phyloP scores from a whole-genome alignment of 1,140 invertebrate species.

The Scaptomyza pallida region DNA sequence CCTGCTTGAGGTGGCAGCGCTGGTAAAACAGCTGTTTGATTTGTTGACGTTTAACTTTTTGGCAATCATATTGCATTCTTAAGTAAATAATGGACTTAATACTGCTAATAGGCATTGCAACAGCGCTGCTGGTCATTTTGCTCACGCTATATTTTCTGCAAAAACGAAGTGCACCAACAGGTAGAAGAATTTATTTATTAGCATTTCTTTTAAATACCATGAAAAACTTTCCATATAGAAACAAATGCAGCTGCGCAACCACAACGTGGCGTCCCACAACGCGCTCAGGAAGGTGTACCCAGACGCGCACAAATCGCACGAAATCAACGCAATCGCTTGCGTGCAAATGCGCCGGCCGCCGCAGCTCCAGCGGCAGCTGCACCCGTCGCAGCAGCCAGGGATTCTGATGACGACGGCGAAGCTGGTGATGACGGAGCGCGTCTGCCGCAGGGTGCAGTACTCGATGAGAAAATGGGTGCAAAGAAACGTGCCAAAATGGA shows the following conservation, averaged over 20 bases:
- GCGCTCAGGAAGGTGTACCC: constrained; percentile 85
- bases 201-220: not conserved
- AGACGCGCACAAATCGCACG: constrained; percentile 86
- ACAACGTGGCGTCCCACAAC: constrained; percentile 77
- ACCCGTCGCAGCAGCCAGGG: constrained; percentile 78
- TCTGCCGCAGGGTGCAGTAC: constrained; percentile 67
- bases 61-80: constrained; percentile 31
- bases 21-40: constrained; percentile 36
- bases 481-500: constrained; percentile 96
- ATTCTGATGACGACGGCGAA: constrained; percentile 83
- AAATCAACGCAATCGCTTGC: constrained; percentile 87
- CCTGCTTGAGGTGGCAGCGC: not conserved
- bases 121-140: constrained; percentile 84
- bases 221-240: constrained; percentile 34
- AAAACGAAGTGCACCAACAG: constrained; percentile 61
- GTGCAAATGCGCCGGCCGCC: constrained; percentile 52
- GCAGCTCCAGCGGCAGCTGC: constrained; percentile 68
- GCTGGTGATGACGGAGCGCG: constrained; percentile 73
- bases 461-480: constrained; percentile 94
- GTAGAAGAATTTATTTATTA: constrained; percentile 25
- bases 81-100: constrained; percentile 84
- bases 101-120: constrained; percentile 84
- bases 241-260: constrained; percentile 56
- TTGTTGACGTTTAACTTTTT: constrained; percentile 79
- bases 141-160: constrained; percentile 83